A percentile compares a stretch with the other conserved stretches of the same genome.
Conservation (phyloP, 2,888 invertebrate genomes). For the Atethmia centrago region DNA sequence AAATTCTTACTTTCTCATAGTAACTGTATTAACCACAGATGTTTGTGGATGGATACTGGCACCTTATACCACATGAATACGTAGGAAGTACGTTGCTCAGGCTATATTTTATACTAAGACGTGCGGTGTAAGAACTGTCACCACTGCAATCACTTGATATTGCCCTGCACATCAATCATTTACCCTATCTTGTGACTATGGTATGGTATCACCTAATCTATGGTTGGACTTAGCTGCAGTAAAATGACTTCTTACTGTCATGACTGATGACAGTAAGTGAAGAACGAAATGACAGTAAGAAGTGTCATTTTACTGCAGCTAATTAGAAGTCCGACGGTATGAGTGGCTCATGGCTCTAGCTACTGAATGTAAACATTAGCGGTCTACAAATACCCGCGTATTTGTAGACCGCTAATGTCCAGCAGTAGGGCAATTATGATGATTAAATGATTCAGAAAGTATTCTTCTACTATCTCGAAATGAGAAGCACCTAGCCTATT, state of each 20-base stretch:
- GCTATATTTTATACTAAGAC: too few species aligned
- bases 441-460: neutral
- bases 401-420: neutral
- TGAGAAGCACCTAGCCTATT: neutral
- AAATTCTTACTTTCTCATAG: neutral
- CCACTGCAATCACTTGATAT: too few species aligned
- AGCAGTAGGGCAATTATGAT: neutral
- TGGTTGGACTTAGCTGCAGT: too few species aligned
- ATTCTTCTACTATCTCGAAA: neutral
- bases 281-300: too few species aligned
- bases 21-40: neutral
- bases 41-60: neutral
- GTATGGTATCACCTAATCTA: neutral
- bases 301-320: too few species aligned
- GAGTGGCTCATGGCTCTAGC: neutral
- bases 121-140: too few species aligned
- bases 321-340: too few species aligned
- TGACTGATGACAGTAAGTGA: too few species aligned
- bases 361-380: too few species aligned
- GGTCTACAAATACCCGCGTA: too few species aligned
- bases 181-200: neutral
- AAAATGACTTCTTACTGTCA: too few species aligned
- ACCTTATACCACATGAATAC: neutral
- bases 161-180: neutral
- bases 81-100: too few species aligned